Evolutionary conservation across 2,888 invertebrate species (phyloP).

Genomic region (Nasonia oneida): DNA sequence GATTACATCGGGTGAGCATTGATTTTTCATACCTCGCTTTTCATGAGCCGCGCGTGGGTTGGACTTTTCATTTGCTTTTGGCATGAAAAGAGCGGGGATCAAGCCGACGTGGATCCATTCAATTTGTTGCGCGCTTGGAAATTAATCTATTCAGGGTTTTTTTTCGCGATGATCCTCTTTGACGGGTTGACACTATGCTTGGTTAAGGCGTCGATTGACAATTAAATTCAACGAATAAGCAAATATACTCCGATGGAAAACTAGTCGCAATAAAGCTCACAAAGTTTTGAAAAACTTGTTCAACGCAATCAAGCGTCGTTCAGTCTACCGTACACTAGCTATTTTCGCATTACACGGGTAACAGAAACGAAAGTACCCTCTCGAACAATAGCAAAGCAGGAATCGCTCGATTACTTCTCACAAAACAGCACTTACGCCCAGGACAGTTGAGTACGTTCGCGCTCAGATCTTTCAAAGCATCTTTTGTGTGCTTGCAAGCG

Average conservation of each 20-base stretch:
- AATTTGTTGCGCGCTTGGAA: background rate
- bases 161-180: background rate
- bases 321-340: background rate
- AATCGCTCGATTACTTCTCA: background rate
- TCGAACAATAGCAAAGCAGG: background rate
- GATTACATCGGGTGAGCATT: conserved; percentile 87
- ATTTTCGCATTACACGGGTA: background rate
- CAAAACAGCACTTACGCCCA: conserved; percentile 4
- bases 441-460: background rate
- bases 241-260: too few species aligned
- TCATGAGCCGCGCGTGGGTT: too few species aligned
- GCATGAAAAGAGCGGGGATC: background rate
- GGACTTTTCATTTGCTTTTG: background rate
- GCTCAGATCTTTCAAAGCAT: conserved; percentile 9
- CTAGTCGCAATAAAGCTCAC: too few species aligned
- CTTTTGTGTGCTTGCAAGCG: conserved; percentile 7
- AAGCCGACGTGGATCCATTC: background rate
- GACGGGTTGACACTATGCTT: background rate
- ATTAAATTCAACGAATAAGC: background rate
- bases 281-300: too few species aligned
- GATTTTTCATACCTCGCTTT: background rate
- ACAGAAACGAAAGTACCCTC: background rate
- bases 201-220: background rate
- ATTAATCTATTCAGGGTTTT: background rate
- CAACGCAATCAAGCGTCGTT: background rate